Percentiles rank a stretch among this genome's conserved stretches.
Conservation (phyloP, 2,888 invertebrate species). For the Sepiola atlantica region DNA sequence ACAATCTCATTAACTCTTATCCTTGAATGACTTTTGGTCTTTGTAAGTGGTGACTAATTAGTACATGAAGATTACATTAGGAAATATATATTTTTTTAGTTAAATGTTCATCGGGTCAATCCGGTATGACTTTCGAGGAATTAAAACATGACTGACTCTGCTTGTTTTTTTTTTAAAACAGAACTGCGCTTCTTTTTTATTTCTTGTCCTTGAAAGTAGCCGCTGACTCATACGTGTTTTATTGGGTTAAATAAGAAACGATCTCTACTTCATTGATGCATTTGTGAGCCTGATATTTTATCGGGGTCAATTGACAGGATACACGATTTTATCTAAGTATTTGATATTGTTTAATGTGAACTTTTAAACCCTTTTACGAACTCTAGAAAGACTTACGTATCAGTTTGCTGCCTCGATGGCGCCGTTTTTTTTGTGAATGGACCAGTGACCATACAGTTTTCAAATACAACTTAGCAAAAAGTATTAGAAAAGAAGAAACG, state of each 20-base stretch:
- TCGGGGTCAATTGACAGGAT: neutral
- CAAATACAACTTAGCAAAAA: no score
- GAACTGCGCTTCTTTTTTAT: neutral
- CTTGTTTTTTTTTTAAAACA: neutral
- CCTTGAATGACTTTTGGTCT: no score
- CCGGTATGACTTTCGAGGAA: no score
- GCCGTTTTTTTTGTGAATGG: neutral
- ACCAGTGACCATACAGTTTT: neutral
- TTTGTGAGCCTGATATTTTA: neutral
- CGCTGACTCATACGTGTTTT: neutral
- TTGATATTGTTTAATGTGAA: neutral
- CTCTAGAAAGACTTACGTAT: neutral
- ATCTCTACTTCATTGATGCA: neutral
- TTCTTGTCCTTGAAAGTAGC: neutral
- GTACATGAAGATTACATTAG: no score
- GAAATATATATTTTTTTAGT: no score
- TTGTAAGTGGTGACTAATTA: no score
- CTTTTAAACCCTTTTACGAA: neutral
- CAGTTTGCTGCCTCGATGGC: neutral
- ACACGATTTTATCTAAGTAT: neutral
- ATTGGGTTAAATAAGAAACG: neutral
- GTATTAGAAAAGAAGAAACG: no score
- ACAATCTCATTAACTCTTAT: no score
- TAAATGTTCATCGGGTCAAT: no score
- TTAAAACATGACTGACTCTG: no score